Conservation (phyloP, 2,888 invertebrate species). For the Chaetoderma sp. region DNA sequence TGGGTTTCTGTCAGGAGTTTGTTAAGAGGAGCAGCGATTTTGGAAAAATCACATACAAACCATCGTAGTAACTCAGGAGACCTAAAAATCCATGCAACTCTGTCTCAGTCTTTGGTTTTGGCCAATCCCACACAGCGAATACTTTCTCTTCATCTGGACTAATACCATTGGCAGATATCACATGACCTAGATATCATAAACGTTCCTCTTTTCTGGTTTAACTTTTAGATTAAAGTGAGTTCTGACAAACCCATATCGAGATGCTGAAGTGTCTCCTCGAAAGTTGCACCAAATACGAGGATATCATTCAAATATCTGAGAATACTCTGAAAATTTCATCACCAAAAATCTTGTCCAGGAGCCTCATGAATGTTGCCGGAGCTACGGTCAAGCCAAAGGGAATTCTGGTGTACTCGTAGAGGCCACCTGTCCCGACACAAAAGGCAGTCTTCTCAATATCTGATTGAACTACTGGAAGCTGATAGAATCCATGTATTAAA, state of each 20-base stretch:
- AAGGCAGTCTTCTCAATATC: slow-evolving; percentile 11
- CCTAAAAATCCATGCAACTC: slow-evolving; percentile 30
- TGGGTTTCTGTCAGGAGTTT: slow-evolving; percentile 1
- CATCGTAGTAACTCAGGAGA: slow-evolving; percentile 31
- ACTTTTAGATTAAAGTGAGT: background rate
- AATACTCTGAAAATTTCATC: slow-evolving; percentile 7
- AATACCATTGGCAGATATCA: slow-evolving; percentile 9
- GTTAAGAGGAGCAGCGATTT: slow-evolving; percentile 23
- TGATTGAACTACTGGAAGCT: slow-evolving; percentile 27
- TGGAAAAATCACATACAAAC: slow-evolving; percentile 30
- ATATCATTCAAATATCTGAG: slow-evolving; percentile 8
- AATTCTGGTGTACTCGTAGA: slow-evolving; percentile 2
- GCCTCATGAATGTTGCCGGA: slow-evolving; percentile 8
- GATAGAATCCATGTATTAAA: slow-evolving; percentile 40
- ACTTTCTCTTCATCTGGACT: slow-evolving; percentile 10
- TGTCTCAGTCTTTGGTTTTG: slow-evolving; percentile 13
- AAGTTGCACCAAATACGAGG: background rate
- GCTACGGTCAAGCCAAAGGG: slow-evolving; percentile 11
- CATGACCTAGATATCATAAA: background rate
- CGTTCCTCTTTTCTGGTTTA: background rate
- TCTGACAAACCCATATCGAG: background rate
- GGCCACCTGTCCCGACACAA: background rate
- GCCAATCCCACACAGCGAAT: slow-evolving; percentile 12
- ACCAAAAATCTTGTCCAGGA: slow-evolving; percentile 9
- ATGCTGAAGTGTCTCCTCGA: slow-evolving; percentile 1